These are phyloP conservation scores for Metopia argyrocephala DNA, from an alignment of 2,888 invertebrate species.

Conservation along the genomic window DNA sequence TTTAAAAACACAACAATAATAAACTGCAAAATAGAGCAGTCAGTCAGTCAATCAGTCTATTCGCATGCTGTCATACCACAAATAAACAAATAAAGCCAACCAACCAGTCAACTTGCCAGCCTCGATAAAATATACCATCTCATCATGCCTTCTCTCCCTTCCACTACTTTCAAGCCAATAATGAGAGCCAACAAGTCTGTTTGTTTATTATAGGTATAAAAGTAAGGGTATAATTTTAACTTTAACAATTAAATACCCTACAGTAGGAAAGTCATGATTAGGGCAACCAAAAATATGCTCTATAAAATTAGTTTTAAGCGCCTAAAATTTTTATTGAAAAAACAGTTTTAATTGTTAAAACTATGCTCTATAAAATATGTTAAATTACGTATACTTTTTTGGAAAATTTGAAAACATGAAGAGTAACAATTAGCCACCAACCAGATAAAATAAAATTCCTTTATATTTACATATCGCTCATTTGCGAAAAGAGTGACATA, in stretches of 20 bases:
- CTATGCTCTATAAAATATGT: too few species aligned
- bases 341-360: too few species aligned
- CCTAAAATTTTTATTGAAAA: too few species aligned
- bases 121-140: constrained; percentile 13
- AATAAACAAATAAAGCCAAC: constrained; percentile 1
- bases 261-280: not conserved
- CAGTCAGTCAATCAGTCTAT: constrained; percentile 15
- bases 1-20: constrained; percentile 41
- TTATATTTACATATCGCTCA: too few species aligned
- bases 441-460: too few species aligned
- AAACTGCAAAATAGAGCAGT: constrained; percentile 31
- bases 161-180: constrained; percentile 29
- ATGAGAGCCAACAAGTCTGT: constrained; percentile 42
- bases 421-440: too few species aligned
- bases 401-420: too few species aligned
- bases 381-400: too few species aligned
- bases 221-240: not conserved
- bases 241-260: not conserved
- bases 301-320: too few species aligned
- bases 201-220: not conserved
- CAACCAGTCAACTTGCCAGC: constrained; percentile 12
- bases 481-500: too few species aligned
- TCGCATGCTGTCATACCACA: not conserved
- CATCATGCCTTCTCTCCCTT: not conserved
- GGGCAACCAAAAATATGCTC: too few species aligned